Base-by-base conservation (phyloP, 1,140 invertebrate genomes). In the Macrotrachela quadricornifera region DNA sequence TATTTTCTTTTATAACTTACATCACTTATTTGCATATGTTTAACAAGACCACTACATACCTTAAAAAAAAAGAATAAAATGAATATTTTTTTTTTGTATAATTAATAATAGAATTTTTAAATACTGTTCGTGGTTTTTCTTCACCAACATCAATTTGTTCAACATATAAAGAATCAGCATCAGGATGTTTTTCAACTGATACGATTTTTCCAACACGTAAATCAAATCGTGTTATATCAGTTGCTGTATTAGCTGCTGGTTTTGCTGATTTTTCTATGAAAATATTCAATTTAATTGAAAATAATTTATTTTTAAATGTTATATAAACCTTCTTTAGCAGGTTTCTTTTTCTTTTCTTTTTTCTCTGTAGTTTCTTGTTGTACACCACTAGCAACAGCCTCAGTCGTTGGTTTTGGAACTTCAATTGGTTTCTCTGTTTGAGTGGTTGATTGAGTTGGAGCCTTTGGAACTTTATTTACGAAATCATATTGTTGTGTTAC, bases 91-190 rank as follows among this genome's bases (percentile, higher is more conserved):
- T n/a, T n/a, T n/a, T n/a, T n/a, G n/a, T n/a, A n/a, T n/a, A n/a
- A n/a, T n/a, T n/a, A n/a, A n/a, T n/a, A n/a, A n/a, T n/a, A n/a
- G 8, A 30, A 30, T 2, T 30, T 30, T 30, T 30, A 4, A 30
- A 4, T 30, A 30, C 81, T 49, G 83, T 90, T 50, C 85, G 70
- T 11, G 77, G 77, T 51, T 77, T 75, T 0, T 75, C 75, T 71
- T 90, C 84, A 10, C 85, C 86, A 58, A 86, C 76, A 67, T 91
- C 83, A 59, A 92, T 83, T 68, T 84, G 79, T 63, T 88, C 82
- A 9, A 92, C 77, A 72, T 91, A 92, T 8, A 92, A 71, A 53
- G 77, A 71, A 63, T 92, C 86, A 10, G 86, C 86, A 74, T 90
- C 84, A 1, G 85, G 85, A 72, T 91, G 86, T 63, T 79, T 81